Percentiles rank a stretch among this genome's conserved stretches.
Conservation (phyloP, 1,140 invertebrate species). For the Calosoma granatense region DNA sequence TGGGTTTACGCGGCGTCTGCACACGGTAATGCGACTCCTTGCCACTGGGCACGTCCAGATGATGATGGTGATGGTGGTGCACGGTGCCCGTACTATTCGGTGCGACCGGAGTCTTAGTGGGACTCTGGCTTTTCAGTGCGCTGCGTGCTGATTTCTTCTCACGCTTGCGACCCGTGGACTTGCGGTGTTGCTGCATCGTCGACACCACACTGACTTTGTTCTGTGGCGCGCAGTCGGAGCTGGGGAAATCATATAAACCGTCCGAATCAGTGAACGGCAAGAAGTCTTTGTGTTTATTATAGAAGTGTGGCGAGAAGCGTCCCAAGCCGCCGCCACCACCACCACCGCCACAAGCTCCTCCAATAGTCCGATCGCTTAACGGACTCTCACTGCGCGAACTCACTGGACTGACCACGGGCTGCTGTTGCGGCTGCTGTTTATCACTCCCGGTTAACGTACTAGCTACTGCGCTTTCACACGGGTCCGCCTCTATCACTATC, state of each 20-base stretch:
- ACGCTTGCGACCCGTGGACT: constrained; percentile 41
- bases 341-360: too few relatives aligned
- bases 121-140: constrained; percentile 35
- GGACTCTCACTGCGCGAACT: constrained; percentile 68
- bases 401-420: constrained; percentile 47
- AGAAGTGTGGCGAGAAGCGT: constrained; percentile 57
- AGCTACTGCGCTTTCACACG: constrained; percentile 33
- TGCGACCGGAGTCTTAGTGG: constrained; percentile 40
- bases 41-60: constrained; percentile 27
- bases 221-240: constrained; percentile 50
- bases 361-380: constrained; percentile 52
- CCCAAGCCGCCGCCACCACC: constrained; percentile 43
- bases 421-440: constrained; percentile 38
- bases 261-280: constrained; percentile 64
- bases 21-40: constrained; percentile 25
- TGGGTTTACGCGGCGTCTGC: constrained; percentile 34
- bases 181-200: constrained; percentile 36
- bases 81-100: constrained; percentile 31
- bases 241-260: constrained; percentile 64
- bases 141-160: constrained; percentile 27
- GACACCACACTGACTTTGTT: constrained; percentile 33
- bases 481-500: constrained; percentile 39
- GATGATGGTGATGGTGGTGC: constrained; percentile 35
- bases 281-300: constrained; percentile 46
- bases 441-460: constrained; percentile 38